Base-by-base conservation (phyloP, 2,113 vertebrate species). In the Salvelinus sp. region DNA sequence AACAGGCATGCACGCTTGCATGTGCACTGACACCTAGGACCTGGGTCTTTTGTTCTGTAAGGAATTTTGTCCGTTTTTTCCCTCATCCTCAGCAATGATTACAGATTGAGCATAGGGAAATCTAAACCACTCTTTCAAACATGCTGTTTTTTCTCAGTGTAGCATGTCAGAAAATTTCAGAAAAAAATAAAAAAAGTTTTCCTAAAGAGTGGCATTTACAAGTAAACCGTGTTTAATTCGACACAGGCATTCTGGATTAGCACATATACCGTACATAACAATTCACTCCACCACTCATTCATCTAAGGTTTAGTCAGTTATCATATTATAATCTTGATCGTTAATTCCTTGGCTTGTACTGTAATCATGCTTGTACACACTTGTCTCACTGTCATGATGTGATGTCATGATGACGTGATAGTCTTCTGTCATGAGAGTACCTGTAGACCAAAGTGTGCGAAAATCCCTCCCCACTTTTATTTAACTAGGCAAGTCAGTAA, bases 391-490 rank as follows among this genome's bases (percentile, higher is more conserved):
- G 57, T 74, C 23, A 4, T 63, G 22, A 25, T 23, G 73, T 63
- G 22, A 25, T 25, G 57, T 76, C 23, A 4, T 63, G 22, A 23
- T 62, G 76, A 75, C 6, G 33, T 38, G 33, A 44, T 44, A 75
- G 71, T 5, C 20, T 68, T 64, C 79, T 72, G 84, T 86, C 54
- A 58, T 50, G 38, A 44, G 54, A 79, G 48, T 38, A 25, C n/a
- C 38, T 66, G 79, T 75, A 65, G 69, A 78, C 67, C 72, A 57
- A 65, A 77, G 62, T 72, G 72, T 77, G 77, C 85, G 81, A 89
- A 84, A 25, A 63, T 70, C 28, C 76, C 77, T 80, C 80, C 77
- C 69, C 14, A 2, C 71, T 63, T 23, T 76, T 89, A 33, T 7
- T 33, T 33, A 33, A 33, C 30, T 33, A 33, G 5, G 30, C 30